Conservation (phyloP, 2,797 vertebrate species). For the Silurus aristotelis region DNA sequence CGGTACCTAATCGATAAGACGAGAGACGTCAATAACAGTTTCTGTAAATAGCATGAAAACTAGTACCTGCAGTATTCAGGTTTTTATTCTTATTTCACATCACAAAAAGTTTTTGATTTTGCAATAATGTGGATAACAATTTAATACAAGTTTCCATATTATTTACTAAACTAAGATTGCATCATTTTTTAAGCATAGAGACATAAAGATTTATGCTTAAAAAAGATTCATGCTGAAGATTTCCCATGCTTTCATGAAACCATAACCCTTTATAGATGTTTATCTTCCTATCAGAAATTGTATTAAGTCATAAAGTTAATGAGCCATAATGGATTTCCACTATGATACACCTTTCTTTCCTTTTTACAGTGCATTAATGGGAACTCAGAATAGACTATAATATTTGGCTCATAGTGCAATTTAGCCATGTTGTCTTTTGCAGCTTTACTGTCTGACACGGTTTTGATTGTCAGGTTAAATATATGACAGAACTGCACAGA, state of each 20-base stretch:
- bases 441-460: neutral
- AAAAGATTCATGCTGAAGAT: neutral
- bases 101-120: neutral
- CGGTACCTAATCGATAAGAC: neutral
- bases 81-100: neutral
- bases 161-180: neutral
- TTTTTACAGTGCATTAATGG: neutral
- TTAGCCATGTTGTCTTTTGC: neutral
- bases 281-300: neutral
- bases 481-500: neutral
- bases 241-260: neutral
- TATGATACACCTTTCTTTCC: neutral
- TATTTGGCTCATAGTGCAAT: neutral
- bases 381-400: neutral
- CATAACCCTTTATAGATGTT: neutral
- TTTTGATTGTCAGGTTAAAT: constrained; percentile 4
- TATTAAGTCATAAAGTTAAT: neutral
- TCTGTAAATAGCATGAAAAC: neutral
- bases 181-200: neutral
- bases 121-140: neutral
- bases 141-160: neutral
- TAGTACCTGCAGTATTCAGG: neutral
- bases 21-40: neutral
- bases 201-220: too few relatives aligned
- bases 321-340: neutral